Evolutionary conservation across 2,888 invertebrate genomes (phyloP).

Genomic region (Stenurella melanura): DNA sequence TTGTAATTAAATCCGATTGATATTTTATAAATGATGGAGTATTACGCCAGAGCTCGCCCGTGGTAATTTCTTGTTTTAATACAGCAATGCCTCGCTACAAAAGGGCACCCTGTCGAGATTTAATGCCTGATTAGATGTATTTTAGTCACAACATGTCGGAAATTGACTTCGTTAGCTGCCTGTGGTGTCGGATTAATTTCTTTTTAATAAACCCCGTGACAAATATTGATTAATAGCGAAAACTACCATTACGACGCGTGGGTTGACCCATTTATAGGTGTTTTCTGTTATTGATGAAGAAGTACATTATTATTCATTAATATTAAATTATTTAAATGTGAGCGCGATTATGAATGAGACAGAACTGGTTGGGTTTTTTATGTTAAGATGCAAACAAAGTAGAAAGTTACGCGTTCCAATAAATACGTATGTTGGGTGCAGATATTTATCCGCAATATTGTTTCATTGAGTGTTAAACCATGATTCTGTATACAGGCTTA

Average conservation of each 20-base stretch:
- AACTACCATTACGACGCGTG: slow-evolving; percentile 36
- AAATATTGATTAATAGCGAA: slow-evolving; percentile 57
- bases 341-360: neutral
- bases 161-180: slow-evolving; percentile 57
- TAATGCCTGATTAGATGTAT: slow-evolving; percentile 52
- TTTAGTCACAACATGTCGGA: slow-evolving; percentile 55
- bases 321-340: slow-evolving; percentile 10
- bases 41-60: neutral
- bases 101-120: slow-evolving; percentile 51
- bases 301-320: slow-evolving; percentile 12
- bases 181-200: slow-evolving; percentile 55
- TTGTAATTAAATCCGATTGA: slow-evolving; percentile 1
- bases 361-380: neutral
- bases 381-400: neutral
- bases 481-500: no score
- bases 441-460: neutral
- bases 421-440: neutral
- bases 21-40: neutral
- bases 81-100: slow-evolving; percentile 43
- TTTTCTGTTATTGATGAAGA: slow-evolving; percentile 25
- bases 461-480: no score
- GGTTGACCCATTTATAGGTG: slow-evolving; percentile 20
- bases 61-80: slow-evolving; percentile 22
- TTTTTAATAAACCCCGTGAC: slow-evolving; percentile 49
- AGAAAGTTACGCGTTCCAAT: neutral